Percentiles rank a stretch among this genome's conserved stretches.
These are phyloP conservation scores for Hylyphantes graminicola DNA, from an alignment of 1,140 invertebrate species.

Conservation along the genomic window DNA sequence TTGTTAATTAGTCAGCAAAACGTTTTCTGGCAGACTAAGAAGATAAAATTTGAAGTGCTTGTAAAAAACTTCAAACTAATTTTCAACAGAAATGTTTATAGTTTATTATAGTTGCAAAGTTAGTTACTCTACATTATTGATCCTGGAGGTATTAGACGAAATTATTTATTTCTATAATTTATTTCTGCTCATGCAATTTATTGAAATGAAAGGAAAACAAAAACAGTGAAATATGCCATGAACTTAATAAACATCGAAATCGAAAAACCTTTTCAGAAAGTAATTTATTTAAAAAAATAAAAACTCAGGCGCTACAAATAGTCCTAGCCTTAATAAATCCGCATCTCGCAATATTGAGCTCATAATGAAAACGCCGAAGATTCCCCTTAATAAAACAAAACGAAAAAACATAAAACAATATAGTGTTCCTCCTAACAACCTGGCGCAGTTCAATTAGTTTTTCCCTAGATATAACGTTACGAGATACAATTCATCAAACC, in stretches of 20 bases:
- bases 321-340: background rate
- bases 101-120: no score
- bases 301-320: background rate
- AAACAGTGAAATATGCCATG: background rate
- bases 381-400: background rate
- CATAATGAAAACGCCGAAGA: background rate
- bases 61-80: no score
- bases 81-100: no score
- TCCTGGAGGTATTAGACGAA: no score
- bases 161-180: no score
- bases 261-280: background rate
- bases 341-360: background rate
- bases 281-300: background rate
- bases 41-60: no score
- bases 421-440: slow-evolving; percentile 13
- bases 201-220: background rate
- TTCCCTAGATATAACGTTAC: background rate
- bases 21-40: no score
- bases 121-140: no score
- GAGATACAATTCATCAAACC: slow-evolving; percentile 37
- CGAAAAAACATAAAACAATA: background rate
- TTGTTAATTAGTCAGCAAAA: no score
- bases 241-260: background rate
- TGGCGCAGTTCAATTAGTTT: slow-evolving; percentile 18
- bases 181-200: background rate